Conservation (phyloP, 2,797 vertebrate species). For the Bradypus variegatus region DNA sequence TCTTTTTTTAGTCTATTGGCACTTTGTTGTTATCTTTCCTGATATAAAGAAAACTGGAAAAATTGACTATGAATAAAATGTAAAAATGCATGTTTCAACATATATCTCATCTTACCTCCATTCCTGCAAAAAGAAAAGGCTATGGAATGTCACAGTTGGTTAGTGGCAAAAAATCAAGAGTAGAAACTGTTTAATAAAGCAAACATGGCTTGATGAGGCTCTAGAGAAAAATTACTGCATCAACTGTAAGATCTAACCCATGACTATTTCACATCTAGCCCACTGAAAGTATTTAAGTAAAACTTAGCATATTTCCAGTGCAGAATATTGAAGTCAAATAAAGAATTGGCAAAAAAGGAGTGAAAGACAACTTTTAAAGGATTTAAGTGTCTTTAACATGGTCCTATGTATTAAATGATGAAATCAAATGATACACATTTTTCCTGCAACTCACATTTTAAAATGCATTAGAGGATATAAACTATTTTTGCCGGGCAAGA, state of each 20-base stretch:
- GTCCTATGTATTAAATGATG: not conserved
- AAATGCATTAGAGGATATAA: not conserved
- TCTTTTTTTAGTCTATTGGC: constrained; percentile 26
- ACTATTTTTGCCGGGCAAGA: not conserved
- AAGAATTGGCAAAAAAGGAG: not conserved
- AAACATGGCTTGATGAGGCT: not conserved
- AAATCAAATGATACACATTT: not conserved
- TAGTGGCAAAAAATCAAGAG: not conserved
- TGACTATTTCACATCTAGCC: not conserved
- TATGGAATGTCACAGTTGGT: not conserved
- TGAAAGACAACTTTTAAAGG: not conserved
- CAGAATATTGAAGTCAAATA: not conserved
- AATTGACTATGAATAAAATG: not conserved
- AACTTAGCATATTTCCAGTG: not conserved
- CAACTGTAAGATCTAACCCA: not conserved
- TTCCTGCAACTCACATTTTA: not conserved
- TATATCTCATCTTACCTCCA: not conserved
- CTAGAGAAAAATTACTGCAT: not conserved
- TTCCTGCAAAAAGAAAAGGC: not conserved
- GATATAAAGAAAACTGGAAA: not conserved
- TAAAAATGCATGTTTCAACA: constrained; percentile 5
- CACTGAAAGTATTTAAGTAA: not conserved
- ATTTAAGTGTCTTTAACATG: not conserved
- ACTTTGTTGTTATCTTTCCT: constrained; percentile 22
- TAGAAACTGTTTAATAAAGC: constrained; percentile 39